A percentile compares a stretch with the other conserved stretches of the same genome.
These are phyloP conservation scores for Bombylius major DNA, from an alignment of 2,888 invertebrate species.

Conservation along the genomic window DNA sequence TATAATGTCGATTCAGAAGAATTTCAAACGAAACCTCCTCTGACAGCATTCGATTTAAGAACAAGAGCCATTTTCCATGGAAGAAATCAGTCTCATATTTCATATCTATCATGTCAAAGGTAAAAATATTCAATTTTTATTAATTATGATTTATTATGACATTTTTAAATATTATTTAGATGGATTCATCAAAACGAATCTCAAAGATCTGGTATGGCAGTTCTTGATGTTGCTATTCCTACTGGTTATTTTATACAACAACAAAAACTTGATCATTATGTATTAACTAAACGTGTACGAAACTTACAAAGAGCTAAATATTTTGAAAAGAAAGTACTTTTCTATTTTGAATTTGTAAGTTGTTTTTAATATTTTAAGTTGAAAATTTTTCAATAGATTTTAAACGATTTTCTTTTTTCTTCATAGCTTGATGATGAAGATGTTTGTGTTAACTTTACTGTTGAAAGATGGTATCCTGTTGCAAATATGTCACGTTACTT, in stretches of 20 bases:
- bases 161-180: constrained; percentile 34
- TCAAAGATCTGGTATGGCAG: constrained; percentile 73
- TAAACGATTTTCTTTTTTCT: constrained; percentile 4
- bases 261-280: constrained; percentile 75
- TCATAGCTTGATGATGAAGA: constrained; percentile 65
- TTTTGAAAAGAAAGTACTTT: constrained; percentile 67
- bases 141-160: not conserved
- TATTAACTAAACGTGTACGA: constrained; percentile 61
- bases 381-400: not conserved
- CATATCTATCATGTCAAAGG: constrained; percentile 78
- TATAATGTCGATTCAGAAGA: constrained; percentile 78
- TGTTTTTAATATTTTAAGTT: not conserved
- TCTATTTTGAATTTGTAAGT: constrained; percentile 89
- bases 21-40: constrained; percentile 76
- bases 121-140: constrained; percentile 30
- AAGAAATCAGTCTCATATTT: constrained; percentile 86
- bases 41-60: constrained; percentile 63
- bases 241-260: constrained; percentile 88
- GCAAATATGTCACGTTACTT: constrained; percentile 93
- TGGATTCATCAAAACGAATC: constrained; percentile 72
- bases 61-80: constrained; percentile 69
- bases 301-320: constrained; percentile 78
- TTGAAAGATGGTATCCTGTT: constrained; percentile 91
- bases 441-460: constrained; percentile 83
- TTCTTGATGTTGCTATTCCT: constrained; percentile 74